Evolutionary conservation across 2,797 vertebrate genomes (phyloP), one percentile per base, ranked within the genome.

Genomic region (Myripristis jacobus): DNA sequence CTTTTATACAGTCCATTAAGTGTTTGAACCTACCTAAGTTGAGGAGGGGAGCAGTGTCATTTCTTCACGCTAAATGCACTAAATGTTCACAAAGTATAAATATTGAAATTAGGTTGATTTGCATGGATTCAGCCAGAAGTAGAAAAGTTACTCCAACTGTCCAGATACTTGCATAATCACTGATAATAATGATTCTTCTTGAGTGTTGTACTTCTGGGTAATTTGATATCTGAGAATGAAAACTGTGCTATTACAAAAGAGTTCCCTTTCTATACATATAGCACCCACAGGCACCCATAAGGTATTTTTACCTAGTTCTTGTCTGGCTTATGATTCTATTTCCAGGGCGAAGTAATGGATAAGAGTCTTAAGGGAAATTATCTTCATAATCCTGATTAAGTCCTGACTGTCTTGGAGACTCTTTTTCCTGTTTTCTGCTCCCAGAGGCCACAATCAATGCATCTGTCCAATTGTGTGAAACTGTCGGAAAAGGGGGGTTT

Each of bases 371-470:
- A 59, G 41, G 31, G 59, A 70, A 70, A 67, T 27, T 54, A 62
- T 77, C 69, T 77, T 77, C 70, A 81, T 78, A 70, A 77, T 76
- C 61, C 60, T 65, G 16, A 36, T n/a, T 16, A 21, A 58, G 58
- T 21, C 31, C 16, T n/a, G 12, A 22, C 22, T 55, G 25, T 15
- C 29, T 18, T 7, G 43, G n/a, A 34, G n/a, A 11, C n/a, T 31
- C 13, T 29, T n/a, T n/a, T 47, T 31, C 55, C 43, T 29, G 58
- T 60, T 25, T 44, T 22, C n/a, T n/a, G 15, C 21, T 31, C 16
- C 2, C 31, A 56, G 19, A 19, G 31, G n/a, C 3, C 24, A 56
- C 38, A n/a, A 48, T 48, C 19, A 48, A 11, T 36, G 12, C 12
- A n/a, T 18, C 2, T 11, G 8, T 27, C 12, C 25, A 51, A 31